Conservation (phyloP, 2,797 vertebrate genomes). For the Petrocephalus schoutedeni region DNA sequence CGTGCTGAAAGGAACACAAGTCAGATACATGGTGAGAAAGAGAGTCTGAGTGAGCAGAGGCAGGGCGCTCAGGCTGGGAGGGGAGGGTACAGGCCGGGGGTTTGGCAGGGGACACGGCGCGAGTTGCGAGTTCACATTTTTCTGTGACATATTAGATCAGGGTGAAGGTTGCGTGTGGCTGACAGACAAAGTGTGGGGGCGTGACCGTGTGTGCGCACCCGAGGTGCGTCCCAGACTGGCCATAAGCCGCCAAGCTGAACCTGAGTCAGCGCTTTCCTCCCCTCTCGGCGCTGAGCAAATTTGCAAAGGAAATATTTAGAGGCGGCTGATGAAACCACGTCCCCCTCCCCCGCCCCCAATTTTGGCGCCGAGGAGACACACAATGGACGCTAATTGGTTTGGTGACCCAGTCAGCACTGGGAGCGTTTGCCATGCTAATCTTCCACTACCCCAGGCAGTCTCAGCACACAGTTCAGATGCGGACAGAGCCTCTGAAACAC, state of each 20-base stretch:
- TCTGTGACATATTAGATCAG: not conserved
- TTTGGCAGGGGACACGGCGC: not conserved
- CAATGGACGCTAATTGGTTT: slow-evolving; percentile 9
- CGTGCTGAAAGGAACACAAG: not conserved
- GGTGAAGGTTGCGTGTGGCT: not conserved
- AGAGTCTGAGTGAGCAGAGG: not conserved
- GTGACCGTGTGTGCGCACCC: not conserved
- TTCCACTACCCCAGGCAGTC: not conserved
- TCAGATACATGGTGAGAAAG: not conserved
- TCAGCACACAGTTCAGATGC: not conserved
- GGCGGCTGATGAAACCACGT: slow-evolving; percentile 33
- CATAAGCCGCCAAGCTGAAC: slow-evolving; percentile 18
- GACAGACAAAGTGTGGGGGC: not conserved
- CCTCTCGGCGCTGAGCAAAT: slow-evolving; percentile 18
- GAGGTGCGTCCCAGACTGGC: slow-evolving; percentile 11
- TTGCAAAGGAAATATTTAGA: slow-evolving; percentile 31
- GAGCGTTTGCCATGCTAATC: not conserved
- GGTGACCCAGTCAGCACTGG: not conserved
- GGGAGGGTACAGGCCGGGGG: not conserved
- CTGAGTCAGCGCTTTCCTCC: slow-evolving; percentile 26
- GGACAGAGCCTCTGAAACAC: not conserved
- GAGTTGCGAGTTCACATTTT: not conserved
- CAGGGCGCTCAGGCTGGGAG: not conserved
- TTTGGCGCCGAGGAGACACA: not conserved
- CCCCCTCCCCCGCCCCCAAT: not conserved